Percentiles rank a stretch among this genome's conserved stretches.
phyloP scores from a whole-genome alignment of 2,797 vertebrate species.

The Phrynocephalus forsythii region DNA sequence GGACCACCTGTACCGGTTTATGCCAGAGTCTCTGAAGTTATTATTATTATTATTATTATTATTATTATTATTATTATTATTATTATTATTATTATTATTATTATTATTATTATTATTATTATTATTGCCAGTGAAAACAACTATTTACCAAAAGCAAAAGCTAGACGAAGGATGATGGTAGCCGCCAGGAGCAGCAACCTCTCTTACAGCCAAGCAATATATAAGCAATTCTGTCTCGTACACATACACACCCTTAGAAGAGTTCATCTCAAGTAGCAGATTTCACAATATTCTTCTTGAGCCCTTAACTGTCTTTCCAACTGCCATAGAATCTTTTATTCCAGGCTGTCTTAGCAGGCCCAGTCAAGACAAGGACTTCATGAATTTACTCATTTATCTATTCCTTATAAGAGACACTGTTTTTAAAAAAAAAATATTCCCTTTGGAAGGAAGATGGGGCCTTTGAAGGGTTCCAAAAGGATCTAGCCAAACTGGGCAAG shows the following conservation, averaged over 20 bases:
- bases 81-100: no score
- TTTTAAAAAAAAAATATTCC: background rate
- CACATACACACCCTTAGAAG: background rate
- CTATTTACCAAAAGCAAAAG: background rate
- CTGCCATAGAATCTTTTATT: slow-evolving; percentile 1
- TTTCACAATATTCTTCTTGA: background rate
- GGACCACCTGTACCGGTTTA: no score
- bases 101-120: no score
- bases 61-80: no score
- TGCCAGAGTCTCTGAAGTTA: no score
- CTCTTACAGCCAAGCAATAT: background rate
- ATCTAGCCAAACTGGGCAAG: background rate
- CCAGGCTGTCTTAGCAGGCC: background rate
- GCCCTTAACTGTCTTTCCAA: slow-evolving; percentile 11
- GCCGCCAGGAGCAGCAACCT: background rate
- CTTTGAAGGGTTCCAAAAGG: background rate
- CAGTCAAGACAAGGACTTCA: background rate
- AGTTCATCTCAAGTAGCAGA: background rate
- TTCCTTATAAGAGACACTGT: background rate
- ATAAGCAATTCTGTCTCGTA: background rate
- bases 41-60: no score
- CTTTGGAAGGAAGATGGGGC: background rate
- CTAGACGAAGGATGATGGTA: background rate
- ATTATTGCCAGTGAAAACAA: background rate
- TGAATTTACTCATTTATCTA: background rate